Evolutionary conservation across 2,113 vertebrate genomes (phyloP), one percentile per base, ranked within the genome.

Genomic region (Phylloscopus trochiloides): DNA sequence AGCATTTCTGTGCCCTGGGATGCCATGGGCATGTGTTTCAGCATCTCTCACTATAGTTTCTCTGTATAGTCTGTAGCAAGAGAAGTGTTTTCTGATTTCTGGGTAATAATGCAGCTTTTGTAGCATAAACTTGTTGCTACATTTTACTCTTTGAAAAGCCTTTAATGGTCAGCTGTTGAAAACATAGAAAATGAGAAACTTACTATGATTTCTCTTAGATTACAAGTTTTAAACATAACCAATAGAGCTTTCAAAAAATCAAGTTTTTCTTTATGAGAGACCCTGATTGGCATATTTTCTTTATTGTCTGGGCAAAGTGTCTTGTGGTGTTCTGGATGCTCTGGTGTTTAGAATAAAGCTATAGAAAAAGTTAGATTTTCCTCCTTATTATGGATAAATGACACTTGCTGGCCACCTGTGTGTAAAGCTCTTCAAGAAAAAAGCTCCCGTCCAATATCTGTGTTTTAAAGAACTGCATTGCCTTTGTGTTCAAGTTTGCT

Each of bases 91-190:
- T 58, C n/a, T n/a, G 31, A n/a, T 86, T 74, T 76, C 61, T 77
- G 40, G 7, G 26, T 31, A 29, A 20, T 90, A 62, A 36, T 4
- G 14, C 24, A 21, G 43, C 24, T 94, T 89, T 61, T n/a, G 18
- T 34, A 28, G n/a, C 2, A 1, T 65, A 25, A 83, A 34, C 26
- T 82, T 8, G 0, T 40, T 54, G 78, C 47, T 71, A 0, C 0
- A 0, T 43, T 81, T 48, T 72, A 25, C 12, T 74, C 10, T 26
- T 80, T 1, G 3, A 42, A 45, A 66, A 66, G 7, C 12, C 6
- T 61, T 75, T 51, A 43, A 7, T 17, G 38, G 26, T 80, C 78
- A 83, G 51, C 14, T 96, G 6, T 43, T 77, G 40, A 38, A 96
- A 88, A 77, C 12, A 12, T 5, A 26, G 17, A 57, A 72, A 59